A percentile compares a stretch with the other conserved stretches of the same genome.
Evolutionary conservation across 2,113 vertebrate species (phyloP).

Genomic region (Passer montanus): DNA sequence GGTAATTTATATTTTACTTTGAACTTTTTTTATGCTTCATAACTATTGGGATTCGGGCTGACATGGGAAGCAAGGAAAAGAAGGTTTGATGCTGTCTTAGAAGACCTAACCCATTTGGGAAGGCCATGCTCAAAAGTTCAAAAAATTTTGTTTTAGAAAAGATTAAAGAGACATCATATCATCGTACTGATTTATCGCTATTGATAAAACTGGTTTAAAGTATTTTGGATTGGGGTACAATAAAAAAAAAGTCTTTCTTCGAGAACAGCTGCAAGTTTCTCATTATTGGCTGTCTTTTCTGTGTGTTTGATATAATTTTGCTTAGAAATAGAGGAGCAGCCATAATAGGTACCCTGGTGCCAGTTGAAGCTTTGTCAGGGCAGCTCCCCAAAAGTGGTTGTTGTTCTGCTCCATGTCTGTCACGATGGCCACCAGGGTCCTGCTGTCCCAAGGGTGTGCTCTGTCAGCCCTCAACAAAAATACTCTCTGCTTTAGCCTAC

Average conservation of each 20-base stretch:
- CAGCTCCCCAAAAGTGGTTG: slow-evolving; percentile 45
- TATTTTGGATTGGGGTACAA: slow-evolving; percentile 74
- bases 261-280: slow-evolving; percentile 70
- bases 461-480: not conserved
- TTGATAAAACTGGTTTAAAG: slow-evolving; percentile 77
- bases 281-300: slow-evolving; percentile 63
- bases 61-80: slow-evolving; percentile 80
- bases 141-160: slow-evolving; percentile 80
- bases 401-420: slow-evolving; percentile 9
- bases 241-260: slow-evolving; percentile 65
- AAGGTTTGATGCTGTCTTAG: slow-evolving; percentile 82
- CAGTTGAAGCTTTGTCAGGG: slow-evolving; percentile 61
- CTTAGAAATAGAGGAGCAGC: slow-evolving; percentile 57
- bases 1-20: slow-evolving; percentile 83
- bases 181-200: slow-evolving; percentile 75
- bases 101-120: slow-evolving; percentile 81
- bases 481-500: not conserved
- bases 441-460: not conserved
- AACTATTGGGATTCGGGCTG: slow-evolving; percentile 81
- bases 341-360: slow-evolving; percentile 59
- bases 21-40: slow-evolving; percentile 80
- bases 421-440: not conserved
- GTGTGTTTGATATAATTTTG: slow-evolving; percentile 62
- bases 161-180: slow-evolving; percentile 77
- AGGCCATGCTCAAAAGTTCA: slow-evolving; percentile 78